phyloP scores from a whole-genome alignment of 2,888 invertebrate genomes.

The Trachelus stipa region DNA sequence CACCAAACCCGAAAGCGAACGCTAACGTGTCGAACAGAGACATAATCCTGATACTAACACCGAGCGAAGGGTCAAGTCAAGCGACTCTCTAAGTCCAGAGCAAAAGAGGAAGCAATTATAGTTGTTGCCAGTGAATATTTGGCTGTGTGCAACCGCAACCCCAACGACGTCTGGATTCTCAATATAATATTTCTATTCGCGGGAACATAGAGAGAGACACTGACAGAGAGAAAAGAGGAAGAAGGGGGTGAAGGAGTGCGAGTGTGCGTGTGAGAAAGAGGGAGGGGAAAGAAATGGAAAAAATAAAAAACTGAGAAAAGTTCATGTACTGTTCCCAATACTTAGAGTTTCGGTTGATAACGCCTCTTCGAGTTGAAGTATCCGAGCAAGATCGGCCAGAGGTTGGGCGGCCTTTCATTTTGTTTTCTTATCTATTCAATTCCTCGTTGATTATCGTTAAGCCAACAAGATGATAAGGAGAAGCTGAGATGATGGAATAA shows the following conservation, averaged over 20 bases:
- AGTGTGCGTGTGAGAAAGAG: conserved; percentile 15
- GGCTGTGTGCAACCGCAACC: not conserved
- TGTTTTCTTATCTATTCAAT: conserved; percentile 43
- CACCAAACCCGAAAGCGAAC: conserved; percentile 57
- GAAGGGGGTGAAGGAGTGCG: not conserved
- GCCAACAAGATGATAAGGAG: no score
- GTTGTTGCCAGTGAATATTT: conserved; percentile 16
- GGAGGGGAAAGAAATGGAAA: conserved; percentile 1
- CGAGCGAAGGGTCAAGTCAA: conserved; percentile 46
- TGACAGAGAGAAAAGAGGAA: no score
- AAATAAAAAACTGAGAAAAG: conserved; percentile 20
- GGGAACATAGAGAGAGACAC: no score
- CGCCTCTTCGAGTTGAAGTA: conserved; percentile 43
- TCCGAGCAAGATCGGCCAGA: conserved; percentile 32
- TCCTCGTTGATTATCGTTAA: conserved; percentile 37
- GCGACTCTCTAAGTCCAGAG: conserved; percentile 50
- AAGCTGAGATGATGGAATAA: conserved; percentile 26
- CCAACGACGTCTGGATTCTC: no score
- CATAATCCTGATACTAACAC: conserved; percentile 19
- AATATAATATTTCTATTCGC: no score
- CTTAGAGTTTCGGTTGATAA: conserved; percentile 50
- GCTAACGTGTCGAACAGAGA: conserved; percentile 39
- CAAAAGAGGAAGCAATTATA: conserved; percentile 37
- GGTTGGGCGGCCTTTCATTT: conserved; percentile 26
- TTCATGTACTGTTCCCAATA: conserved; percentile 38